Percentiles rank a stretch among this genome's conserved stretches.
Conservation (phyloP, 2,797 vertebrate species). For the Zonotrichia albicollis region DNA sequence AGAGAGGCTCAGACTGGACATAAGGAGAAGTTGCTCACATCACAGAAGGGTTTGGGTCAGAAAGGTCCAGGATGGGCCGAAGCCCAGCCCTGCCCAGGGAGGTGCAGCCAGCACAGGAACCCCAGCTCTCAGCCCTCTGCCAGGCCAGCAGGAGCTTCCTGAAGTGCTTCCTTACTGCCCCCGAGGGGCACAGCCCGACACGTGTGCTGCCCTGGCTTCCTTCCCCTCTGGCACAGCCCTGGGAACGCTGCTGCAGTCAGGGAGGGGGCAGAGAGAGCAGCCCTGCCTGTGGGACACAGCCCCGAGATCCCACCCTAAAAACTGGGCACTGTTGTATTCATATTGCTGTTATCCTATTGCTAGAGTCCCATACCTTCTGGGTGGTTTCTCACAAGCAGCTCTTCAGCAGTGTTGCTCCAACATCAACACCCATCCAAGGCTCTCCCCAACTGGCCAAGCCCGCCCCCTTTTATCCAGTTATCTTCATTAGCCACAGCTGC, state of each 20-base stretch:
- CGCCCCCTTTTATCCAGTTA: too few species aligned
- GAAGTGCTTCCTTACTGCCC: neutral
- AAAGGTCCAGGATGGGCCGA: neutral
- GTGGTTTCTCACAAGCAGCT: too few species aligned
- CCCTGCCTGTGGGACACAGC: neutral
- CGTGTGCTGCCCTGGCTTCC: neutral
- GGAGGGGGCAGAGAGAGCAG: neutral
- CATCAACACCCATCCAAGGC: too few species aligned
- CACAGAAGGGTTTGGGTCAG: neutral
- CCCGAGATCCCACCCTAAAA: too few species aligned
- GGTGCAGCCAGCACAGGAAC: neutral
- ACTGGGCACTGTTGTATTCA: too few species aligned
- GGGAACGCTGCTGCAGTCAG: neutral
- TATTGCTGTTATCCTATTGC: too few species aligned
- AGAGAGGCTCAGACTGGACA: neutral
- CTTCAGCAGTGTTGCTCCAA: too few species aligned
- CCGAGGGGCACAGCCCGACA: neutral
- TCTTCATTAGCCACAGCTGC: too few species aligned
- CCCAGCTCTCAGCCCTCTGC: neutral
- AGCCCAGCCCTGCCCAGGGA: neutral
- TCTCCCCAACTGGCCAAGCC: too few species aligned
- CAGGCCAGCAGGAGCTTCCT: neutral
- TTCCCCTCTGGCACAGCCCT: neutral
- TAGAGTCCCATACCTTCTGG: too few species aligned
- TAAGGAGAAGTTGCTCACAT: neutral